A percentile compares a stretch with the other conserved stretches of the same genome.
These are phyloP conservation scores for Drosophila nr. medialis DNA, from an alignment of 2,888 invertebrate genomes.

Conservation along the genomic window DNA sequence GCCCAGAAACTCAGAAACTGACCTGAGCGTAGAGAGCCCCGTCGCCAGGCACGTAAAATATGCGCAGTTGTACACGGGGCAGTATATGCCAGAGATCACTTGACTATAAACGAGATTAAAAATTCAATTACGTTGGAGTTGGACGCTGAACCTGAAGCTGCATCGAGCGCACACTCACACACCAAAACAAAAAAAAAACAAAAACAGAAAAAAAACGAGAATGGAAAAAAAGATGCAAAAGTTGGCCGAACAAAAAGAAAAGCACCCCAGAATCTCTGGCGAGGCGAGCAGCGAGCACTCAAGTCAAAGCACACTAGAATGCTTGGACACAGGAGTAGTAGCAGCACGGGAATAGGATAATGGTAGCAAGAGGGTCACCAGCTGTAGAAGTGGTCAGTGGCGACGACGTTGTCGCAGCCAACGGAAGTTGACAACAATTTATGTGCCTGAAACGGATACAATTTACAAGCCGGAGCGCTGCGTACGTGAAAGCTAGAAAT, in stretches of 20 bases:
- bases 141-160: constrained; percentile 77
- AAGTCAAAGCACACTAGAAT: constrained; percentile 64
- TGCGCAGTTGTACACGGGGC: constrained; percentile 75
- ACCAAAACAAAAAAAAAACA: constrained; percentile 26
- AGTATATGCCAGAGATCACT: constrained; percentile 83
- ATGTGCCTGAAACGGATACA: constrained; percentile 83
- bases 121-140: constrained; percentile 84
- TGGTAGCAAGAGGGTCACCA: constrained; percentile 10
- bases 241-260: constrained; percentile 47
- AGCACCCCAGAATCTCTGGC: constrained; percentile 32
- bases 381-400: constrained; percentile 74
- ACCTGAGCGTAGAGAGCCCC: constrained; percentile 37
- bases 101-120: constrained; percentile 85
- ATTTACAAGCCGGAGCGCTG: constrained; percentile 79
- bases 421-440: constrained; percentile 83
- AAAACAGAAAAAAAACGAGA: constrained; percentile 27
- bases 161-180: constrained; percentile 34
- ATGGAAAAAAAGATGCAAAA: constrained; percentile 22
- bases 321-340: constrained; percentile 26
- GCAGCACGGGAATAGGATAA: background rate
- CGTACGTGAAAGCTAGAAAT: constrained; percentile 50
- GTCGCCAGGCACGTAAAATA: constrained; percentile 76
- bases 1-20: constrained; percentile 46
- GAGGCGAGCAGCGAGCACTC: constrained; percentile 53
- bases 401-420: constrained; percentile 78